A percentile compares a stretch with the other conserved stretches of the same genome.
These are phyloP conservation scores for Gymnobelideus leadbeateri DNA, from an alignment of 2,113 vertebrate genomes.

Conservation along the genomic window DNA sequence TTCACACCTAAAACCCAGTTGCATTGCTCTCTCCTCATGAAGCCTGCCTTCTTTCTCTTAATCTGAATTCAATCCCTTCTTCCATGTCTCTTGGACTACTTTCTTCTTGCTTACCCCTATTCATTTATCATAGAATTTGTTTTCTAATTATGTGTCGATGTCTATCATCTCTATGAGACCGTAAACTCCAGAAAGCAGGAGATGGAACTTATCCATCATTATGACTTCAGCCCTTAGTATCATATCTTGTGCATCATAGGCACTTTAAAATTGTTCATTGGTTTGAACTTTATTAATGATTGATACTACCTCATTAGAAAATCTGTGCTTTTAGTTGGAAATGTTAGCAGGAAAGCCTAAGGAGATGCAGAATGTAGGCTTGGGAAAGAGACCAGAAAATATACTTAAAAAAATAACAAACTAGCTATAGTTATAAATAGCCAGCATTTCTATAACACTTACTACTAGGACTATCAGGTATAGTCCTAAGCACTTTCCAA, in stretches of 20 bases:
- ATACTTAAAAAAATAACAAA: not conserved
- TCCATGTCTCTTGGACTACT: not conserved
- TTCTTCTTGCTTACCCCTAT: not conserved
- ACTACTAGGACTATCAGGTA: no score
- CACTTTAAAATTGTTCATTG: not conserved
- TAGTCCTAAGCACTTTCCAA: not conserved
- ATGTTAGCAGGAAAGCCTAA: slow-evolving; percentile 23
- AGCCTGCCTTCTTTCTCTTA: not conserved
- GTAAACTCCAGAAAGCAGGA: not conserved
- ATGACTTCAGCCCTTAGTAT: not conserved
- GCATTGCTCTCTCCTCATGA: not conserved
- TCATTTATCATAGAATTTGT: not conserved
- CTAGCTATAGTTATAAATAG: not conserved
- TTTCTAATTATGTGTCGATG: not conserved
- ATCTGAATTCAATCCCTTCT: not conserved
- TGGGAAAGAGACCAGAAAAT: not conserved
- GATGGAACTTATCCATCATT: not conserved
- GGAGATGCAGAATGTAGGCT: not conserved
- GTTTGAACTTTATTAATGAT: not conserved
- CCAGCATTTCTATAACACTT: not conserved
- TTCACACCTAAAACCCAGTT: not conserved
- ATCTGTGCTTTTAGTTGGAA: slow-evolving; percentile 24
- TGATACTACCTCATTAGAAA: slow-evolving; percentile 42
- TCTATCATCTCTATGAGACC: not conserved
- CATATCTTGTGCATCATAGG: not conserved